Evolutionary conservation across 2,797 vertebrate species (phyloP).

Genomic region (Mastacembelus armatus): DNA sequence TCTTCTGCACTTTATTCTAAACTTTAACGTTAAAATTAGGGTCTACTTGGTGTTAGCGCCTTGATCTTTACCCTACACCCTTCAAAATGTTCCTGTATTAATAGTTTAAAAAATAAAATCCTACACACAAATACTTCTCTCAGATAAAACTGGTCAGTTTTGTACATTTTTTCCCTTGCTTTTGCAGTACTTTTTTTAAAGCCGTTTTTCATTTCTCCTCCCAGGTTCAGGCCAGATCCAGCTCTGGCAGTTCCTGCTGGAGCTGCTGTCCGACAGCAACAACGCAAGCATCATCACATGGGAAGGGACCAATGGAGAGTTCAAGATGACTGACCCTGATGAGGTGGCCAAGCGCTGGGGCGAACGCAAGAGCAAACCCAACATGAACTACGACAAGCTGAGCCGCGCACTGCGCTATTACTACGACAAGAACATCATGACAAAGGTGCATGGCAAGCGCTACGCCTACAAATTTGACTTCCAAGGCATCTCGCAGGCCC

Average conservation of each 20-base stretch:
- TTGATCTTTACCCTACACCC: not conserved
- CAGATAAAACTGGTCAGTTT: not conserved
- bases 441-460: conserved; percentile 90
- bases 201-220: not conserved
- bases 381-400: conserved; percentile 99
- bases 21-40: not conserved
- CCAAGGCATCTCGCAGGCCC: conserved; percentile 88
- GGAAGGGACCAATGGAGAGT: conserved; percentile 89
- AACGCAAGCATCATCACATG: conserved; percentile 87
- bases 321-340: conserved; percentile 91
- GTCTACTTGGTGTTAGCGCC: accelerated
- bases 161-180: not conserved
- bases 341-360: conserved; percentile 91
- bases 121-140: conserved; percentile 1
- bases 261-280: conserved; percentile 86
- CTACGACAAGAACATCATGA: conserved; percentile 93
- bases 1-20: not conserved
- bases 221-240: conserved; percentile 90
- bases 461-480: conserved; percentile 92
- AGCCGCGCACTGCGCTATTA: conserved; percentile 91
- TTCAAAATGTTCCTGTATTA: not conserved
- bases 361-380: conserved; percentile 93
- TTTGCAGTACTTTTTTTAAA: not conserved
- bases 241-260: conserved; percentile 90
- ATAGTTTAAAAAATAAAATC: not conserved